phyloP scores from a whole-genome alignment of 2,888 invertebrate species.

The Gymnosoma rotundatum region DNA sequence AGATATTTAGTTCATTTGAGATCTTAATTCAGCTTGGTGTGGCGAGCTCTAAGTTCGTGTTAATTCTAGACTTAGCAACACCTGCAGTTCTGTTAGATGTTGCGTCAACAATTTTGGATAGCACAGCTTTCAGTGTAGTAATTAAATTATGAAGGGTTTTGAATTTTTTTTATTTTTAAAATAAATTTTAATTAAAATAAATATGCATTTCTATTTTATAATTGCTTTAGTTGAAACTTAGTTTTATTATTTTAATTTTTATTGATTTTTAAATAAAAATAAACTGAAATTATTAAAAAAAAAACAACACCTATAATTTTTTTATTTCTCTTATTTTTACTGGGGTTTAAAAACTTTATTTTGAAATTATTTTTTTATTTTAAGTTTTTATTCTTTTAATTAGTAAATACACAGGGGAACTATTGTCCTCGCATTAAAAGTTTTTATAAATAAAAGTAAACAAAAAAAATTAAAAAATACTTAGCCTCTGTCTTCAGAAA shows the following conservation, averaged over 20 bases:
- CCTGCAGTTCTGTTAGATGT: too few species aligned
- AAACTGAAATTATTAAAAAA: slow-evolving; percentile 59
- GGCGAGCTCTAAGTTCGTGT: too few species aligned
- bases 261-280: slow-evolving; percentile 61
- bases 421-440: slow-evolving; percentile 58
- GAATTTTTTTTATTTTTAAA: slow-evolving; percentile 27
- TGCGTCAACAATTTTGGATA: too few species aligned
- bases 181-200: slow-evolving; percentile 23
- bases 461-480: slow-evolving; percentile 39
- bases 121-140: neutral
- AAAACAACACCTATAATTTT: slow-evolving; percentile 10
- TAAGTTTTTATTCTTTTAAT: slow-evolving; percentile 3
- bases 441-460: slow-evolving; percentile 46
- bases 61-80: too few species aligned
- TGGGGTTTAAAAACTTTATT: slow-evolving; percentile 22
- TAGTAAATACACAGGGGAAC: slow-evolving; percentile 51
- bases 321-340: slow-evolving; percentile 44
- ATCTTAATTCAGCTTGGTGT: too few species aligned
- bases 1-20: too few species aligned
- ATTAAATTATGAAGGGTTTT: neutral
- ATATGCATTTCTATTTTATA: slow-evolving; percentile 77
- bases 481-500: slow-evolving; percentile 32
- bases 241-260: slow-evolving; percentile 70
- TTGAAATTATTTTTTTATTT: slow-evolving; percentile 21
- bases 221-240: slow-evolving; percentile 78